Evolutionary conservation across 1,140 invertebrate species (phyloP).

Genomic region (Goniozus legneri): DNA sequence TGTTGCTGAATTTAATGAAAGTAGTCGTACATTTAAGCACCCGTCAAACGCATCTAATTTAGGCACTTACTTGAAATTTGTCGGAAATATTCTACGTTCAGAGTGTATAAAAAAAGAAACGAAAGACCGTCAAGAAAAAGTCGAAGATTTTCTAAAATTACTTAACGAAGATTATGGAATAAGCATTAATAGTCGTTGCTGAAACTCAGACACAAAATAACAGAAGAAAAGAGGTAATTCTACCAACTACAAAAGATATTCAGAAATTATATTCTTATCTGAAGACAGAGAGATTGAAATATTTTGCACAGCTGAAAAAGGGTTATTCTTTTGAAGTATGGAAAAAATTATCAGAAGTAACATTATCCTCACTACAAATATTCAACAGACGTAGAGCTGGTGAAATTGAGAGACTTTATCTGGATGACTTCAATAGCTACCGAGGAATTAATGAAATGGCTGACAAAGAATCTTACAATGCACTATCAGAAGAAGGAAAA

Average conservation of each 20-base stretch:
- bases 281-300: background rate
- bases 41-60: slow-evolving; percentile 5
- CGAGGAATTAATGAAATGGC: slow-evolving; percentile 2
- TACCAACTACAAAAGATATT: slow-evolving; percentile 2
- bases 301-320: slow-evolving; percentile 1
- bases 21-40: background rate
- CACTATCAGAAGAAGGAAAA: background rate
- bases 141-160: slow-evolving; percentile 15
- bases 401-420: slow-evolving; percentile 9
- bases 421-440: slow-evolving; percentile 5
- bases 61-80: slow-evolving; percentile 6
- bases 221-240: background rate
- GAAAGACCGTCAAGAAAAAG: background rate
- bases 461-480: background rate
- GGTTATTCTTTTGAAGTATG: background rate
- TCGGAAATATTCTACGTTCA: slow-evolving; percentile 8
- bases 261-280: slow-evolving; percentile 3
- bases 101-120: slow-evolving; percentile 10
- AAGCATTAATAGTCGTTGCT: slow-evolving; percentile 6
- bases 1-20: slow-evolving; percentile 7
- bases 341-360: slow-evolving; percentile 2
- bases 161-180: slow-evolving; percentile 2
- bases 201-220: slow-evolving; percentile 11
- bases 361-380: slow-evolving; percentile 6
- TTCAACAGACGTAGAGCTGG: slow-evolving; percentile 16